Percentiles rank a stretch among this genome's conserved stretches.
Evolutionary conservation across 2,113 vertebrate species (phyloP).

Genomic region (Lepidothrix coronata): DNA sequence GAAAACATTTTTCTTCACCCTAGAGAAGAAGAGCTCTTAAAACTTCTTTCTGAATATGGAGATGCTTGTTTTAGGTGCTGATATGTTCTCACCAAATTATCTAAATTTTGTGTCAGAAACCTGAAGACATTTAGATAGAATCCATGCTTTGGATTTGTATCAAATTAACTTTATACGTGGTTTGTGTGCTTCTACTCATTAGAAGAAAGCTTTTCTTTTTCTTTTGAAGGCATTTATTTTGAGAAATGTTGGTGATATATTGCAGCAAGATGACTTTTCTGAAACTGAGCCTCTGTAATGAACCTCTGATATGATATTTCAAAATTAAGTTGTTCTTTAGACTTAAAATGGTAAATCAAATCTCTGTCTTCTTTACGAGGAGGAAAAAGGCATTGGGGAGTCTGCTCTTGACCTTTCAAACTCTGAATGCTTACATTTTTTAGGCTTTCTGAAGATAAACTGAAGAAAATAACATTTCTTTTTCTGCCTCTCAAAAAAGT

Average conservation of each 20-base stretch:
- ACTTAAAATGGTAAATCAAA: neutral
- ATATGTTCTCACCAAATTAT: neutral
- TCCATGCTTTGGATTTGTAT: neutral
- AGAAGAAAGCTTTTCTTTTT: neutral
- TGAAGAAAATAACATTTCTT: neutral
- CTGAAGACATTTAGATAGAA: neutral
- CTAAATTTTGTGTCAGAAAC: neutral
- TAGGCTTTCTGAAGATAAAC: neutral
- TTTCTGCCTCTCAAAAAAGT: neutral
- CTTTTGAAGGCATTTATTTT: neutral
- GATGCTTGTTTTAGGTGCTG: neutral
- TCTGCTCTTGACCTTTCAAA: neutral
- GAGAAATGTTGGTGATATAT: neutral
- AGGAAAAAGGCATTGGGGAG: neutral
- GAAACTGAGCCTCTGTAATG: neutral
- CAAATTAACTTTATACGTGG: neutral
- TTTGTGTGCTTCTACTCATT: neutral
- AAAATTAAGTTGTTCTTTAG: neutral
- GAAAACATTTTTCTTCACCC: neutral
- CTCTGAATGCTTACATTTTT: neutral
- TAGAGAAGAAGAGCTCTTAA: neutral
- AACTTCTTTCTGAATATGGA: neutral
- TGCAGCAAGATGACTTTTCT: neutral
- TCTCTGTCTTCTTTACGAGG: neutral
- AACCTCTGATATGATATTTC: neutral